Evolutionary conservation across 2,797 vertebrate genomes (phyloP).

Genomic region (Emys orbicularis): DNA sequence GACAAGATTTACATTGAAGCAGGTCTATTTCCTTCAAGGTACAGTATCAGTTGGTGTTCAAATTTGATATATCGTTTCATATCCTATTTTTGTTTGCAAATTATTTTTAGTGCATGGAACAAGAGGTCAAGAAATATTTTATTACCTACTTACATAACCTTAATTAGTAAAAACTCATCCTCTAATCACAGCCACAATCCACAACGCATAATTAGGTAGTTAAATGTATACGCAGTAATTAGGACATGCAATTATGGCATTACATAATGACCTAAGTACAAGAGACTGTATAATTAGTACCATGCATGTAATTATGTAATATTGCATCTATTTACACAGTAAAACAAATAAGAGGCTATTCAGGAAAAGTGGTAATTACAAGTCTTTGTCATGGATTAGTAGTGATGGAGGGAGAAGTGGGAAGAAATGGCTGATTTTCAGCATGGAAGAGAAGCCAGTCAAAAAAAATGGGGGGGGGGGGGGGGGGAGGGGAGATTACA

Average conservation of each 20-base stretch:
- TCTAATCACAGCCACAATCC: neutral
- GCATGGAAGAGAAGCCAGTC: fast-evolving
- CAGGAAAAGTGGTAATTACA: neutral
- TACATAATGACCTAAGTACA: slow-evolving; percentile 15
- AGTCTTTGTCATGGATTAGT: neutral
- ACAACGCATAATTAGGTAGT: neutral
- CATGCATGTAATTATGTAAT: neutral
- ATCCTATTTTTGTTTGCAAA: neutral
- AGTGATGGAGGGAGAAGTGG: neutral
- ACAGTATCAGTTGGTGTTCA: neutral
- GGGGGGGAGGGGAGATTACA: fast-evolving
- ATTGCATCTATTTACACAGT: neutral
- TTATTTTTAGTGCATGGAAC: neutral
- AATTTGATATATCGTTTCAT: neutral
- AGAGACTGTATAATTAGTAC: slow-evolving; percentile 10
- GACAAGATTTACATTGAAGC: neutral
- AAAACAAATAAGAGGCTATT: neutral
- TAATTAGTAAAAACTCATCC: neutral
- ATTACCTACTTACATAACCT: neutral
- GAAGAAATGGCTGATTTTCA: neutral
- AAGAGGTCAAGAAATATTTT: neutral
- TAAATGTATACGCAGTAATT: neutral
- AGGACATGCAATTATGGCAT: neutral
- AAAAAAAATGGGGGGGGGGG: neutral
- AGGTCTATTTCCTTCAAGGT: neutral